phyloP scores from a whole-genome alignment of 2,888 invertebrate genomes.

The Eristalis tenax region DNA sequence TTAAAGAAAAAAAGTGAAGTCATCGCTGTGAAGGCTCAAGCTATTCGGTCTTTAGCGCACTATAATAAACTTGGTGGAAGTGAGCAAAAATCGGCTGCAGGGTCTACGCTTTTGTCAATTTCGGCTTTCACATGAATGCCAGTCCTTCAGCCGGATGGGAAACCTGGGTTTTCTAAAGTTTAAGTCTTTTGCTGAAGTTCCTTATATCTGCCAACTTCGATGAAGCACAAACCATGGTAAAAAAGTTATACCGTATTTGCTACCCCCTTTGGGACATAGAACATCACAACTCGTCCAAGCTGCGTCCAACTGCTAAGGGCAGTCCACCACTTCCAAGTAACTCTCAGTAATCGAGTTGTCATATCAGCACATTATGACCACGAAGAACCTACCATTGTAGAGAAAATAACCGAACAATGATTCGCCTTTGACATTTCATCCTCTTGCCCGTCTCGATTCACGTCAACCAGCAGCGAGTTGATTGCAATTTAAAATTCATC shows the following conservation, averaged over 20 bases:
- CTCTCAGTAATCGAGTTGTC: not conserved
- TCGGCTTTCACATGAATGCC: not conserved
- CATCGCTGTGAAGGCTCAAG: not conserved
- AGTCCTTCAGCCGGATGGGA: not conserved
- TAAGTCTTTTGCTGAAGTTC: not conserved
- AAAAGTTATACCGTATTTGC: no score
- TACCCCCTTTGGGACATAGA: not conserved
- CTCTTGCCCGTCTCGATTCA: not conserved
- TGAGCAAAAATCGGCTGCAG: not conserved
- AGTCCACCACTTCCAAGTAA: not conserved
- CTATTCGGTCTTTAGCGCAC: not conserved
- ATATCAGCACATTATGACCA: no score
- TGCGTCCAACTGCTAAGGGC: no score
- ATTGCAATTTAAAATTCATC: slow-evolving; percentile 59
- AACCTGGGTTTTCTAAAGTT: no score
- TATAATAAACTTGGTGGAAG: not conserved
- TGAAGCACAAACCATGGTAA: no score
- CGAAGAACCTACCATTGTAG: not conserved
- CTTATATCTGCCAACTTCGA: not conserved
- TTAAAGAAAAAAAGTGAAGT: not conserved
- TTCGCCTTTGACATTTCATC: not conserved
- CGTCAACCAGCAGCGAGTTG: not conserved
- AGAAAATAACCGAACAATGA: not conserved
- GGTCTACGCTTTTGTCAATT: not conserved
- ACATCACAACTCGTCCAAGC: not conserved